Evolutionary conservation across 1,140 invertebrate species (phyloP), one percentile per base, ranked within the genome.

Genomic region (Monochamus saltuarius): DNA sequence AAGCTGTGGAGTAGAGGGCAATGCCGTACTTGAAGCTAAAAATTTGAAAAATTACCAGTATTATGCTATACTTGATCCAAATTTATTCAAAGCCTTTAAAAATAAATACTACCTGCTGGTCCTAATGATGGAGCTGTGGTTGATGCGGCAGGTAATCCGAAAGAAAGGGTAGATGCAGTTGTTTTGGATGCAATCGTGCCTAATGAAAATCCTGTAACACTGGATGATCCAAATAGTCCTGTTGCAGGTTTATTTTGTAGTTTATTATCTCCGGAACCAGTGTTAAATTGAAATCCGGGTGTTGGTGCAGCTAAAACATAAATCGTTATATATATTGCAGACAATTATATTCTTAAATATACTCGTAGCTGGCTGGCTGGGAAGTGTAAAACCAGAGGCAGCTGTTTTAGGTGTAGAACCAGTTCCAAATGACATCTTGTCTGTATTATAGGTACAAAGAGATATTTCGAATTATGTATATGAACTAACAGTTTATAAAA

Each of bases 101-200:
- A n/a, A n/a, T n/a, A n/a, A n/a, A n/a, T n/a, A n/a, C n/a, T 54
- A 56, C 52, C 19, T 36, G 70, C 43, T 70, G 59, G 66, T 66
- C 77, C 73, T 4, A 76, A 71, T 22, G 67, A 56, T 14, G 72
- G 56, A 14, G 74, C 65, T 54, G 75, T 68, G 14, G 70, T 64
- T n/a, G 69, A 56, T 8, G 61, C 45, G 22, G 52, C 51, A 10
- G 58, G 11, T 16, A 49, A 17, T 29, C 61, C 63, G 16, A 64
- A 66, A 42, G 42, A 49, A 4, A 37, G 14, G 1, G 45, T 36
- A 10, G 47, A 42, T 35, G 38, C 10, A 17, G 37, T 46, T 36
- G 62, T 58, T 4, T 42, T 53, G 14, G 42, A 14, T 1, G 19
- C 10, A 14, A 11, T 11, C 14, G 13, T 19, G 8, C 42, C 43